These are phyloP conservation scores for Acanthurus leucopareius DNA, from an alignment of 2,797 vertebrate species.

Conservation along the genomic window DNA sequence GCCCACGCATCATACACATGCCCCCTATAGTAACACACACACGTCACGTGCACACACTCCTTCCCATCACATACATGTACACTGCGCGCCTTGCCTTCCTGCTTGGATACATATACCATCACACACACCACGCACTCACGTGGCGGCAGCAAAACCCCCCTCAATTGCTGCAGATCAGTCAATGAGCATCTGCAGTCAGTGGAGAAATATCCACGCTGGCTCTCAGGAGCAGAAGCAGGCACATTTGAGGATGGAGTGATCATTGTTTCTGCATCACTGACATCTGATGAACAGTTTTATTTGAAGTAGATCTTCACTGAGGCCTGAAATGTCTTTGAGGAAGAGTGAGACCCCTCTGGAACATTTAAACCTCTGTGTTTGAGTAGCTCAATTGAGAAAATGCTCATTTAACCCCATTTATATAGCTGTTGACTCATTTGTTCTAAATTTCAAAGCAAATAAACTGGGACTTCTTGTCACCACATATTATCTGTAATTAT, in stretches of 20 bases:
- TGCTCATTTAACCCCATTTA: background rate
- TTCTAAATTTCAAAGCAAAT: background rate
- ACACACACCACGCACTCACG: conserved; percentile 39
- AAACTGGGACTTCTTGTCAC: background rate
- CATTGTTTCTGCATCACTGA: conserved; percentile 42
- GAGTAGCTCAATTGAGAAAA: background rate
- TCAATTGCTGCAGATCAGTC: conserved; percentile 61
- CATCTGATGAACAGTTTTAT: conserved; percentile 8
- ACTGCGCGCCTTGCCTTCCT: conserved; percentile 14
- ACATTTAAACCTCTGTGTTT: background rate
- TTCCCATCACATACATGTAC: conserved; percentile 22
- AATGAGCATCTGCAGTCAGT: conserved; percentile 60
- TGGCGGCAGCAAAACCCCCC: conserved; percentile 10
- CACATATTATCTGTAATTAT: background rate
- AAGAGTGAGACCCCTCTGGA: background rate
- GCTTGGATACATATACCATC: conserved; percentile 35
- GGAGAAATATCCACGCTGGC: conserved; percentile 39
- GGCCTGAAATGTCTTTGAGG: conserved; percentile 22
- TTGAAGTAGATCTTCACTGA: conserved; percentile 33
- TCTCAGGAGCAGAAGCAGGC: conserved; percentile 37
- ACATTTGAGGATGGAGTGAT: conserved; percentile 4
- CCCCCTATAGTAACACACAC: conserved; percentile 30
- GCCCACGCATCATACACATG: conserved; percentile 67
- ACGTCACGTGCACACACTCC: conserved; percentile 20
- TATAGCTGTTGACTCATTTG: background rate